Conservation (phyloP, 2,888 invertebrate species). For the Rotaria socialis region DNA sequence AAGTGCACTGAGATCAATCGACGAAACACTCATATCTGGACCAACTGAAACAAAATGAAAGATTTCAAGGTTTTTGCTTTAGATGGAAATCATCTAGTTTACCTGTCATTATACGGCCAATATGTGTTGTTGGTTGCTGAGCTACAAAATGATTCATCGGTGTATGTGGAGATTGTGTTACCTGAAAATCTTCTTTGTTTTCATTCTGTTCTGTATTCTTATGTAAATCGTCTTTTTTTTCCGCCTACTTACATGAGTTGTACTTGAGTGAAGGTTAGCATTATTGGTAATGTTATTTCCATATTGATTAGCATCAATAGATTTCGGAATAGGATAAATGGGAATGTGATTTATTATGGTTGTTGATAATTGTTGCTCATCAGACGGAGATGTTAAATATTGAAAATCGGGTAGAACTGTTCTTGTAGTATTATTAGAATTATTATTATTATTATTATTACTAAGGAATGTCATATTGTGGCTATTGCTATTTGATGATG, state of each 20-base stretch:
- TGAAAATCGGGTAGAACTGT: constrained; percentile 2
- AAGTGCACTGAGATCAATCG: neutral
- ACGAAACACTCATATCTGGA: constrained; percentile 12
- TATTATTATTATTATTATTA: neutral
- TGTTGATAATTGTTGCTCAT: neutral
- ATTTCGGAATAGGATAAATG: constrained; percentile 15
- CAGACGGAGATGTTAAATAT: neutral
- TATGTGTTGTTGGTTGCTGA: neutral
- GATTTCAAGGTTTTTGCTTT: neutral
- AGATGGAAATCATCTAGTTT: neutral
- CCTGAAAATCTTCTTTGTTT: neutral
- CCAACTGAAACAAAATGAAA: neutral
- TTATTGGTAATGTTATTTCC: constrained; percentile 2
- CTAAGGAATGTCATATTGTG: constrained; percentile 1
- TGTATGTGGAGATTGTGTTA: neutral
- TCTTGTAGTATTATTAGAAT: neutral
- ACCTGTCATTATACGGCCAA: neutral
- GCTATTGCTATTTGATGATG: constrained; percentile 1
- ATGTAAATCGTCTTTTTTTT: neutral
- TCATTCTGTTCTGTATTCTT: neutral
- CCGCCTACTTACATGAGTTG: neutral
- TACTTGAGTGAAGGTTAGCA: neutral
- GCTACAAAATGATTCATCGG: neutral
- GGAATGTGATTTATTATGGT: constrained; percentile 15
- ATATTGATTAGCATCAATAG: constrained; percentile 1